Evolutionary conservation across 2,888 invertebrate species (phyloP), one percentile per base, ranked within the genome.

Genomic region (Eupithecia vulgata): DNA sequence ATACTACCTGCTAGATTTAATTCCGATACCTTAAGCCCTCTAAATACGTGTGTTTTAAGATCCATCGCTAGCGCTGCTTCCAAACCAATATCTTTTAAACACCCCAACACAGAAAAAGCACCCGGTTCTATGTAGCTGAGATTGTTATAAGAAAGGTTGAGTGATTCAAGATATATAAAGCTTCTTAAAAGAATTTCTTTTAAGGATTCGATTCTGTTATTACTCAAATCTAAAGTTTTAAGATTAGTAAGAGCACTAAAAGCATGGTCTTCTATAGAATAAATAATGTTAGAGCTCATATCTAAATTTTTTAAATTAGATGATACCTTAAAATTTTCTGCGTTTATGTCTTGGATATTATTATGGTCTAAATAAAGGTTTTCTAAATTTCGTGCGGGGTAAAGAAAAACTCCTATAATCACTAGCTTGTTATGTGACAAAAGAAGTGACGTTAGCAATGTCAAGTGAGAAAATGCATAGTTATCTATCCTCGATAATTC

Each of bases 391-490:
- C 6, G 35, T 3, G 65, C 52, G 17, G 70, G 70, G 15, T 71
- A 65, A 0, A 74, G 59, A 30, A 64, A 57, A 4, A 65, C 37
- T 3, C 68, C 68, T 8, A 74, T 0, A n/a, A 45, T 35, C 5
- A 65, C 45, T 30, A 74, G 13, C 42, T 71, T 70, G 52, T 74
- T 74, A 59, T 74, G 45, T 4, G 74, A 74, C n/a, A 74, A 17
- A 0, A 17, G 10, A 67, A 74, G 70, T 5, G 45, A 30, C 13
- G 35, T 37, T n/a, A 74, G 34, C 6, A 12, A 21, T 6, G 5
- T 17, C 37, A 74, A 65, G n/a, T 42, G 64, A 30, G 74, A 74
- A 34, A 74, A 74, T 37, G 74, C 64, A 57, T 71, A 57, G 5
- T 62, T 64, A 71, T 70, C 68, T 65, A 74, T 34, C 45, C 25